A percentile compares a stretch with the other conserved stretches of the same genome.
Conservation (phyloP, 1,140 invertebrate species). For the Aphaenogaster ashmeadi region DNA sequence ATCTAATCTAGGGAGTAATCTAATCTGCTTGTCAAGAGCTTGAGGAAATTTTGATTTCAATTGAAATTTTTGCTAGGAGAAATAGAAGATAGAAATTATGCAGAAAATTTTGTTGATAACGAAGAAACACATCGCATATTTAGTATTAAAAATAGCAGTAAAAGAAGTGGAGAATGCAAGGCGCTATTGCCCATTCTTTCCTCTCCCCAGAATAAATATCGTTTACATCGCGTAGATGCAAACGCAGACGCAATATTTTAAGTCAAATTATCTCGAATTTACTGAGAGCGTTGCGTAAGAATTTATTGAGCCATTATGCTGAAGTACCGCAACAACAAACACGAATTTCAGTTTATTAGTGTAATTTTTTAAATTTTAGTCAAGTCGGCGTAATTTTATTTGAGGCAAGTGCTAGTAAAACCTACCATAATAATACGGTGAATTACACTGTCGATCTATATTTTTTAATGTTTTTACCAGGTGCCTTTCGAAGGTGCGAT, state of each 20-base stretch:
- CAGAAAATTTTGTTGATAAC: neutral
- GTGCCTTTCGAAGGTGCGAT: neutral
- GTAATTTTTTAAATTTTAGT: neutral
- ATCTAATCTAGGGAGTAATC: neutral
- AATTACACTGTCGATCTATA: neutral
- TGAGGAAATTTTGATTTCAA: neutral
- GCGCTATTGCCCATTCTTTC: neutral
- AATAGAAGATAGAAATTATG: no score
- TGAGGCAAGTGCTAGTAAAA: neutral
- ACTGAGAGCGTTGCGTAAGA: neutral
- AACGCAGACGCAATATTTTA: neutral
- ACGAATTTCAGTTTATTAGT: constrained; percentile 10
- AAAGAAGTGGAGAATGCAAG: neutral
- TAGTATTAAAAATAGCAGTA: neutral
- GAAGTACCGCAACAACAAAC: neutral
- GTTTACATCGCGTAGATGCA: neutral
- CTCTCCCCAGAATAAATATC: neutral
- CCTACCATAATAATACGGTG: neutral
- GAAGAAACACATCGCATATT: neutral
- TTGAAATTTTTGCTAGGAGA: neutral
- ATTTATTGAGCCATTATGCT: constrained; percentile 6
- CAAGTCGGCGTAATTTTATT: neutral
- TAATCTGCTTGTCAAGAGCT: neutral
- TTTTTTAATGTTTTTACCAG: neutral
- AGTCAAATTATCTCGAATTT: constrained; percentile 18